A percentile compares a stretch with the other conserved stretches of the same genome.
phyloP scores from a whole-genome alignment of 2,888 invertebrate species.

The Lobophora halterata region DNA sequence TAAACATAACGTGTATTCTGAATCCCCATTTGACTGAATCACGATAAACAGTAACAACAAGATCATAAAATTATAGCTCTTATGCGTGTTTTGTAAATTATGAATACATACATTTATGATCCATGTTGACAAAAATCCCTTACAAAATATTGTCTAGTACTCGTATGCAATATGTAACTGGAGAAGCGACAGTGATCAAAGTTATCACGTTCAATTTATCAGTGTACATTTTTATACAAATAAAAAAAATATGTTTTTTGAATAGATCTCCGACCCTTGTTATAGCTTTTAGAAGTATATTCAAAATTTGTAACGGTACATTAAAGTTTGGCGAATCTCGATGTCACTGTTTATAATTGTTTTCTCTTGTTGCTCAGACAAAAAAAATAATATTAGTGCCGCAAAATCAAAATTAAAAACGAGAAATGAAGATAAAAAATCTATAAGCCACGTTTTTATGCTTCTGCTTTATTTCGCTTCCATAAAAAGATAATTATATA shows the following conservation, averaged over 20 bases:
- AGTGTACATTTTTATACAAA: conserved; percentile 54
- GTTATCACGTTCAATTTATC: conserved; percentile 51
- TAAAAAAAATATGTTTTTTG: conserved; percentile 36
- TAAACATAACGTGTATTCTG: too few relatives aligned
- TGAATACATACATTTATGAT: neutral
- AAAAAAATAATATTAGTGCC: conserved; percentile 4
- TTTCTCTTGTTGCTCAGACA: conserved; percentile 17
- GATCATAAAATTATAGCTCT: conserved; percentile 20
- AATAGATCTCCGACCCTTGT: conserved; percentile 50
- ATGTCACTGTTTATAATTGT: conserved; percentile 52
- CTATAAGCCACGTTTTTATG: too few relatives aligned
- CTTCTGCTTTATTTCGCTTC: too few relatives aligned
- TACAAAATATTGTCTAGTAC: conserved; percentile 44
- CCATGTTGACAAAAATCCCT: conserved; percentile 40
- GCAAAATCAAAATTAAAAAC: neutral
- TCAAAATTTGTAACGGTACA: conserved; percentile 58
- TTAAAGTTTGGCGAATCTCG: conserved; percentile 52
- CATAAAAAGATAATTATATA: too few relatives aligned
- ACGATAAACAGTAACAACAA: too few relatives aligned
- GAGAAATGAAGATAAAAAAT: too few relatives aligned
- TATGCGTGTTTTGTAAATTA: too few relatives aligned
- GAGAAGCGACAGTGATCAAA: conserved; percentile 49
- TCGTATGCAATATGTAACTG: conserved; percentile 48
- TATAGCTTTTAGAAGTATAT: conserved; percentile 64
- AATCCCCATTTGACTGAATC: conserved; percentile 1